Percentiles rank a stretch among this genome's conserved stretches.
Evolutionary conservation across 2,888 invertebrate species (phyloP).

Genomic region (Taphrorychus bicolor): DNA sequence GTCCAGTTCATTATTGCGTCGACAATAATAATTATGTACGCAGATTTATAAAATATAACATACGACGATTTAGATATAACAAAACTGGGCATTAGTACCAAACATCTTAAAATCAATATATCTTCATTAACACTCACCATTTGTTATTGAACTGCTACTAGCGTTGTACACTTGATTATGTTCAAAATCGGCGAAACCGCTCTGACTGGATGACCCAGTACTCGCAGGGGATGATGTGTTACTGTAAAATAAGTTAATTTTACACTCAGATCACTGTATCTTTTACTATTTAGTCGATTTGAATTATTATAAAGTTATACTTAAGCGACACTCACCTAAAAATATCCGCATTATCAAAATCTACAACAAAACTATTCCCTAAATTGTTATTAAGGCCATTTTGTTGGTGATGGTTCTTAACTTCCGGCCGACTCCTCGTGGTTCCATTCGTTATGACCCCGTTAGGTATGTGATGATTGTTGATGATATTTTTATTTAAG

Average conservation of each 20-base stretch:
- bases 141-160: constrained; percentile 9
- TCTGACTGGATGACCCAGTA: constrained; percentile 17
- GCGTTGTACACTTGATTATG: constrained; percentile 71
- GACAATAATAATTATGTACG: neutral
- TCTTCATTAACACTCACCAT: constrained; percentile 25
- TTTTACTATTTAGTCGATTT: no score
- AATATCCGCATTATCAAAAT: constrained; percentile 75
- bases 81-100: neutral
- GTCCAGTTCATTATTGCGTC: neutral
- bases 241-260: constrained; percentile 22
- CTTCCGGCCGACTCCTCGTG: constrained; percentile 49
- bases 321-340: constrained; percentile 62
- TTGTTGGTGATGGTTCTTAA: constrained; percentile 40
- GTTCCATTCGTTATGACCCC: constrained; percentile 37
- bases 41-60: neutral
- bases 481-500: constrained; percentile 10
- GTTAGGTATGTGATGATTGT: constrained; percentile 33
- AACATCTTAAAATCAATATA: no score
- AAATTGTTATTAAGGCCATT: constrained; percentile 36
- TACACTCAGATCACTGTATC: no score
- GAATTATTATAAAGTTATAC: neutral
- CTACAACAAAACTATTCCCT: constrained; percentile 66
- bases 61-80: no score
- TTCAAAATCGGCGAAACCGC: constrained; percentile 73
- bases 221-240: constrained; percentile 24